Conservation (phyloP, 2,113 vertebrate species). For the Shinisaurus crocodilurus region DNA sequence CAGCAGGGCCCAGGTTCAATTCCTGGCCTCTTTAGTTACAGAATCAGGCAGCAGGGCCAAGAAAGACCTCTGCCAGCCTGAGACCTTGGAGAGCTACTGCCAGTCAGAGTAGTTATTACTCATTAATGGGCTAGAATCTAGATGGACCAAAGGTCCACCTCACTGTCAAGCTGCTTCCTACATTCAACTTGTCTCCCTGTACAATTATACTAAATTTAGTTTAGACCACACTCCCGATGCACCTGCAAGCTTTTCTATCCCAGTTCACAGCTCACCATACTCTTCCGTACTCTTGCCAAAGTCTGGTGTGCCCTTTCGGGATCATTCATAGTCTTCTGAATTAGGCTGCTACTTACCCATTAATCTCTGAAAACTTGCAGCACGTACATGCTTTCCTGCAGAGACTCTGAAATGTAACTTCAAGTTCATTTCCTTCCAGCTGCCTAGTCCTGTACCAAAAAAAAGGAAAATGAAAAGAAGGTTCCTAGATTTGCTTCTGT, state of each 20-base stretch:
- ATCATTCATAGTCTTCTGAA: background rate
- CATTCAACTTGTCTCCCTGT: background rate
- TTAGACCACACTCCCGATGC: background rate
- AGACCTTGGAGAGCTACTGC: background rate
- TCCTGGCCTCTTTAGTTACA: background rate
- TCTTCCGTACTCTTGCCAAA: background rate
- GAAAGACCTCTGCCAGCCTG: background rate
- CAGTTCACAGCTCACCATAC: background rate
- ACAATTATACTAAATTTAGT: background rate
- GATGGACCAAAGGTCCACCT: background rate
- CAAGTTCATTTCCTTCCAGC: constrained; percentile 10
- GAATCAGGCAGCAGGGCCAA: background rate
- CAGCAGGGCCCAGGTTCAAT: background rate
- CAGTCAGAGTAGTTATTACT: background rate
- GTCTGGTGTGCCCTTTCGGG: background rate
- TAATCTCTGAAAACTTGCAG: background rate
- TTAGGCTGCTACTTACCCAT: constrained; percentile 4
- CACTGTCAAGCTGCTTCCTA: background rate
- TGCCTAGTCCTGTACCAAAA: background rate
- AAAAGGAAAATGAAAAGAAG: background rate
- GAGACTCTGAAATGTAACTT: background rate
- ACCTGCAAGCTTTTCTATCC: background rate
- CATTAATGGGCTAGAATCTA: too few species aligned
- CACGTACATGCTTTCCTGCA: background rate
- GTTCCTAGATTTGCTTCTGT: background rate